phyloP scores from a whole-genome alignment of 2,113 vertebrate species.

The Psephotus haematonotus region DNA sequence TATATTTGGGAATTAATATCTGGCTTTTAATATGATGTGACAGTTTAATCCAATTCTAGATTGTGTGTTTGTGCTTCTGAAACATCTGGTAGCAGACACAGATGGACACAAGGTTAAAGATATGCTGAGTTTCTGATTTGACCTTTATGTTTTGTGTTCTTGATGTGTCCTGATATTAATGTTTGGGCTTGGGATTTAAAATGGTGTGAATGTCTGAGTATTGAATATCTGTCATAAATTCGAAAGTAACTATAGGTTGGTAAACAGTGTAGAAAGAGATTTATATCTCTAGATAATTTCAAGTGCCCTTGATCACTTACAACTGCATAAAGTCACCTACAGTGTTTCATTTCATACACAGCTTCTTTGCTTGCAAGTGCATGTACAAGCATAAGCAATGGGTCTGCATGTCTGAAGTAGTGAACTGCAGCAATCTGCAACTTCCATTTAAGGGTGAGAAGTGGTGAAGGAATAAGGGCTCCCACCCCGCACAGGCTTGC shows the following conservation, averaged over 20 bases:
- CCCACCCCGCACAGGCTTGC: not conserved
- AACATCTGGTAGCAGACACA: not conserved
- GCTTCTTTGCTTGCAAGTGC: not conserved
- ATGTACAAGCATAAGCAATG: not conserved
- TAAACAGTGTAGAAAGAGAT: not conserved
- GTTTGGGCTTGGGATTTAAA: not conserved
- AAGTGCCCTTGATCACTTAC: accelerated
- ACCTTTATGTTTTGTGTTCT: not conserved
- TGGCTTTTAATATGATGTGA: not conserved
- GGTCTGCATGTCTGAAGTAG: not conserved
- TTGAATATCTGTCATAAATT: not conserved
- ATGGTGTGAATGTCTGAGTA: not conserved
- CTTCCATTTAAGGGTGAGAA: not conserved
- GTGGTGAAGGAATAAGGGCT: not conserved
- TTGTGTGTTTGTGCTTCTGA: not conserved
- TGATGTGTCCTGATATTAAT: not conserved
- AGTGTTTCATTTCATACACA: not conserved
- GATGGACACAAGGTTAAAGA: not conserved
- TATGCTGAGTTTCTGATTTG: not conserved
- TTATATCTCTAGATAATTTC: not conserved
- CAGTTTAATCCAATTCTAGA: not conserved
- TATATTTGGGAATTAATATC: not conserved
- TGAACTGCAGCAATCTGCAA: not conserved
- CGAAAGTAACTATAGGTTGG: not conserved
- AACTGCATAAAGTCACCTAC: not conserved